A percentile compares a stretch with the other conserved stretches of the same genome.
These are phyloP conservation scores for Vidua macroura DNA, from an alignment of 2,113 vertebrate species.

Conservation along the genomic window DNA sequence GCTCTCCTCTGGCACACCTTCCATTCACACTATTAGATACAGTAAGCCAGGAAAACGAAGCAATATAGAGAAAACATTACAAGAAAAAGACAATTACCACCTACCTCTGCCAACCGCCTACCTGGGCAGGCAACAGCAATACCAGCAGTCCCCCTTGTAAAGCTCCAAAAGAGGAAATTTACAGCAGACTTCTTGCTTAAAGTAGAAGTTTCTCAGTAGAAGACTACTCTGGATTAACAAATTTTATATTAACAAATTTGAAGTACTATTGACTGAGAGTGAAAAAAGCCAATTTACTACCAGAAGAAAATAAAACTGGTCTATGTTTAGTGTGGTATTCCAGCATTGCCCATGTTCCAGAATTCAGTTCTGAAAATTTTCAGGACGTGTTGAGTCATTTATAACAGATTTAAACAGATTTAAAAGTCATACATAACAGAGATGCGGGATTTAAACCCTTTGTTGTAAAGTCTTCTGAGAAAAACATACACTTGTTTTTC, in stretches of 20 bases:
- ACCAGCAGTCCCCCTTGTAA: background rate
- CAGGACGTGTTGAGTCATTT: background rate
- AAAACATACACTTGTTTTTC: background rate
- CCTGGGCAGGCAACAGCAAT: background rate
- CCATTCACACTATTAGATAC: fast-evolving
- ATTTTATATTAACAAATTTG: background rate
- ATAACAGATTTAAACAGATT: background rate
- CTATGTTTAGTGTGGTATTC: background rate
- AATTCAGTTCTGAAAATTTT: background rate
- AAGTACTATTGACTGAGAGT: fast-evolving
- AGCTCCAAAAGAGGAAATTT: background rate
- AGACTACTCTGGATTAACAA: background rate
- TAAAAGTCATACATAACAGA: background rate
- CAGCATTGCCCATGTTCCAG: background rate
- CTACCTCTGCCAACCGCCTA: background rate
- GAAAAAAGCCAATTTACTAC: background rate
- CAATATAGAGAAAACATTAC: fast-evolving
- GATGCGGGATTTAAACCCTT: background rate
- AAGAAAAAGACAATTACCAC: background rate
- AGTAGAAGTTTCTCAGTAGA: background rate
- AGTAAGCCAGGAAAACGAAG: background rate
- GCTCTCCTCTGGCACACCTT: background rate
- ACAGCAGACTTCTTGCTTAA: background rate
- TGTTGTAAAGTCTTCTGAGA: background rate
- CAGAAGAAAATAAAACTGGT: background rate